Evolutionary conservation across 1,140 invertebrate genomes (phyloP).

Genomic region (Lordiphosa collinella): DNA sequence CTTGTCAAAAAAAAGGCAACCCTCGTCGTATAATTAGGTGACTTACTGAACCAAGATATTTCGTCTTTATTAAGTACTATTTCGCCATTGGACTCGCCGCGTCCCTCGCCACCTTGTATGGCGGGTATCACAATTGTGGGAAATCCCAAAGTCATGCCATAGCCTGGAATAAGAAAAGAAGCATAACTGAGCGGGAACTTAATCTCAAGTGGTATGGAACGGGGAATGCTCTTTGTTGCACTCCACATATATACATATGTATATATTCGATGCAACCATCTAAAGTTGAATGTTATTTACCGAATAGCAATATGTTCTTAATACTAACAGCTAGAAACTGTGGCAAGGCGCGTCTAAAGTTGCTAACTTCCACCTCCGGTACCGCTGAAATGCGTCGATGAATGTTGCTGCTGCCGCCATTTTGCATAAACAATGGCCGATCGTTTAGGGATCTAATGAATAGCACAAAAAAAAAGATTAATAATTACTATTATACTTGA

Average conservation of each 20-base stretch:
- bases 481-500: constrained; percentile 14
- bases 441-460: constrained; percentile 57
- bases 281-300: constrained; percentile 61
- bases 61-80: constrained; percentile 83
- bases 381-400: constrained; percentile 47
- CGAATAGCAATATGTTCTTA: constrained; percentile 84
- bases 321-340: constrained; percentile 84
- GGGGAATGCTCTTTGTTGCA: constrained; percentile 24
- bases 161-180: constrained; percentile 79
- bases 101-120: constrained; percentile 81
- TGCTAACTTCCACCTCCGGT: constrained; percentile 71
- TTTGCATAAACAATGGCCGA: constrained; percentile 77
- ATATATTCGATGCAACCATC: constrained; percentile 6
- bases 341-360: constrained; percentile 81
- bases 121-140: constrained; percentile 88
- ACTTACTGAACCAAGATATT: constrained; percentile 89
- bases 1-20: too few species aligned
- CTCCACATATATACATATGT: constrained; percentile 12
- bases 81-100: constrained; percentile 77
- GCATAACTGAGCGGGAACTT: neutral
- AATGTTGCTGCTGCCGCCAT: constrained; percentile 35
- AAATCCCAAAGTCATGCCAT: constrained; percentile 88
- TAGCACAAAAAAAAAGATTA: constrained; percentile 20
- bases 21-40: too few species aligned
- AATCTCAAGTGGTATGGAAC: neutral